A percentile compares a stretch with the other conserved stretches of the same genome.
Conservation (phyloP, 1,140 invertebrate genomes). For the Ostrea edulis region DNA sequence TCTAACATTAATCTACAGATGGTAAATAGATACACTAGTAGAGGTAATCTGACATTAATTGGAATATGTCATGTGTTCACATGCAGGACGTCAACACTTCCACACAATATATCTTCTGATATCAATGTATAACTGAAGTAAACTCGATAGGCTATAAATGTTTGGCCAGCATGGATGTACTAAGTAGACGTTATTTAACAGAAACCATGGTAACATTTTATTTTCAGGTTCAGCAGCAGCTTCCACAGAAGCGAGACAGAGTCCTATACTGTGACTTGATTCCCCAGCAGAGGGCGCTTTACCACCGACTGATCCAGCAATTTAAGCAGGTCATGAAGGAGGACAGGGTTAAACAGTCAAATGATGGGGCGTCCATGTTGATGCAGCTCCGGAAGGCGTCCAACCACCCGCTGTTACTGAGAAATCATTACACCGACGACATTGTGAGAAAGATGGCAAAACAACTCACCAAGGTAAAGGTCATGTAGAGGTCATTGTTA, state of each 20-base stretch:
- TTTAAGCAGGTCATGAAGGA: conserved; percentile 79
- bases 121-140: too few relatives aligned
- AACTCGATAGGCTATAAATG: too few relatives aligned
- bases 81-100: too few relatives aligned
- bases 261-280: conserved; percentile 85
- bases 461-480: conserved; percentile 83
- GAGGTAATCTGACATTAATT: too few relatives aligned
- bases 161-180: too few relatives aligned
- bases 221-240: conserved; percentile 84
- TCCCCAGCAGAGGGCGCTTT: conserved; percentile 86
- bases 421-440: conserved; percentile 88
- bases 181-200: too few relatives aligned
- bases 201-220: neutral
- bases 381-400: conserved; percentile 78
- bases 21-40: too few relatives aligned
- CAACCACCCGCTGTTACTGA: conserved; percentile 84
- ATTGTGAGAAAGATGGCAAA: conserved; percentile 86
- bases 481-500: neutral
- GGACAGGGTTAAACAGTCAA: conserved; percentile 47
- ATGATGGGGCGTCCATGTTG: conserved; percentile 71
- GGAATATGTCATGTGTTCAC: too few relatives aligned
- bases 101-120: too few relatives aligned
- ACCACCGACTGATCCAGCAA: conserved; percentile 87
- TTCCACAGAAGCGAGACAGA: conserved; percentile 88
- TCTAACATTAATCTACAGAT: too few relatives aligned